phyloP scores from a whole-genome alignment of 1,140 invertebrate species.

The Drosophila ercepeae region DNA sequence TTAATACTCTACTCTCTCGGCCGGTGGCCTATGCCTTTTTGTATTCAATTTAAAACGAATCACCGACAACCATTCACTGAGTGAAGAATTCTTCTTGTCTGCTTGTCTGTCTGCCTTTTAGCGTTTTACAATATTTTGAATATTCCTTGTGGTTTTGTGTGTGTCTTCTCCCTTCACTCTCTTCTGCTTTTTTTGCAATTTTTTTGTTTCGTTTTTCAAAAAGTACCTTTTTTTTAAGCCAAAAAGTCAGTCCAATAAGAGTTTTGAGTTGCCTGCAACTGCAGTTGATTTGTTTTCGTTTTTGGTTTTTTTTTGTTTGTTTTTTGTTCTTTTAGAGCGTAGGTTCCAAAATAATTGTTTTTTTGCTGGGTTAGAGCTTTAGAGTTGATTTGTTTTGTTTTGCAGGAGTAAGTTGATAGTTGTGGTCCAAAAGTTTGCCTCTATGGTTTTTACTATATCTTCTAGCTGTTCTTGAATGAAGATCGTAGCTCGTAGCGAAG shows the following conservation, averaged over 20 bases:
- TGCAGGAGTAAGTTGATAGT: slow-evolving; percentile 60
- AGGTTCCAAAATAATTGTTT: slow-evolving; percentile 76
- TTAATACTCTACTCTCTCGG: slow-evolving; percentile 56
- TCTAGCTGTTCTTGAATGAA: slow-evolving; percentile 36
- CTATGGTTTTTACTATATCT: slow-evolving; percentile 51
- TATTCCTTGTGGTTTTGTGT: slow-evolving; percentile 53
- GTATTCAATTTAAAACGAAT: slow-evolving; percentile 54
- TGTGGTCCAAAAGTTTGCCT: slow-evolving; percentile 80
- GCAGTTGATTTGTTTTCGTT: slow-evolving; percentile 77
- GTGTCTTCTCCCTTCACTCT: slow-evolving; percentile 10
- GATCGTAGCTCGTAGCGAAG: slow-evolving; percentile 16
- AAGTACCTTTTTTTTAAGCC: slow-evolving; percentile 77
- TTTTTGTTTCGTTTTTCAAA: slow-evolving; percentile 66
- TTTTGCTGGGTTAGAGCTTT: slow-evolving; percentile 13
- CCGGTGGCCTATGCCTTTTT: slow-evolving; percentile 25
- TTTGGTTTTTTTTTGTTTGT: slow-evolving; percentile 28
- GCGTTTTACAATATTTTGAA: slow-evolving; percentile 74
- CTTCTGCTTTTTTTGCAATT: slow-evolving; percentile 43
- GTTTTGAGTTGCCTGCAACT: slow-evolving; percentile 83
- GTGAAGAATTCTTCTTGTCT: slow-evolving; percentile 55
- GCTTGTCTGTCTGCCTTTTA: slow-evolving; percentile 5
- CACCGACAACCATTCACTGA: slow-evolving; percentile 69
- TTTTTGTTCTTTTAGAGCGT: slow-evolving; percentile 40
- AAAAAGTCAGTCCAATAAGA: slow-evolving; percentile 82
- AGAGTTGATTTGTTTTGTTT: slow-evolving; percentile 59